A percentile compares a stretch with the other conserved stretches of the same genome.
phyloP scores from a whole-genome alignment of 1,140 invertebrate species.

The Drosophila biarmipes region DNA sequence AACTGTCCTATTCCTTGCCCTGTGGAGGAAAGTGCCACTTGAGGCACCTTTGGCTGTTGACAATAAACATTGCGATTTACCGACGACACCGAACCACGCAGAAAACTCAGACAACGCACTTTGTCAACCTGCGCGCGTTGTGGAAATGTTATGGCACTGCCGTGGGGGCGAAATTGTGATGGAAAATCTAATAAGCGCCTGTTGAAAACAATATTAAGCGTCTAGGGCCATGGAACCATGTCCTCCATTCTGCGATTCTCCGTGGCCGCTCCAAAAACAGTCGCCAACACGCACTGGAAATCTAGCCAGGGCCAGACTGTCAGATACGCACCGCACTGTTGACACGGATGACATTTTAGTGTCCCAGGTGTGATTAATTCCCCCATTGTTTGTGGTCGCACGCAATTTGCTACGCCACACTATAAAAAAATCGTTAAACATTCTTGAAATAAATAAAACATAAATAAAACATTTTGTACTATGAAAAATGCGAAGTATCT shows the following conservation, averaged over 20 bases:
- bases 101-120: conserved; percentile 53
- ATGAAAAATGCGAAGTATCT: too few species aligned
- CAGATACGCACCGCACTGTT: conserved; percentile 54
- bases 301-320: conserved; percentile 27
- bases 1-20: conserved; percentile 9
- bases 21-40: conserved; percentile 60
- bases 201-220: conserved; percentile 71
- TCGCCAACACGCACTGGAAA: conserved; percentile 39
- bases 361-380: conserved; percentile 79
- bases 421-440: conserved; percentile 1
- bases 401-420: conserved; percentile 14
- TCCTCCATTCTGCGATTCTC: conserved; percentile 4
- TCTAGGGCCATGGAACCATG: conserved; percentile 14
- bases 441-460: not conserved
- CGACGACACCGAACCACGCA: conserved; percentile 32
- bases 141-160: conserved; percentile 14
- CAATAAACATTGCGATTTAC: conserved; percentile 78
- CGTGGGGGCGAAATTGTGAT: not conserved
- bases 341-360: conserved; percentile 74
- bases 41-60: conserved; percentile 76
- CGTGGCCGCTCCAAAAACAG: conserved; percentile 13
- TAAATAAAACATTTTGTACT: too few species aligned
- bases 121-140: conserved; percentile 46
- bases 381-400: conserved; percentile 57
- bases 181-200: conserved; percentile 69